Evolutionary conservation across 2,797 vertebrate genomes (phyloP).

Genomic region (Remorina albescens): DNA sequence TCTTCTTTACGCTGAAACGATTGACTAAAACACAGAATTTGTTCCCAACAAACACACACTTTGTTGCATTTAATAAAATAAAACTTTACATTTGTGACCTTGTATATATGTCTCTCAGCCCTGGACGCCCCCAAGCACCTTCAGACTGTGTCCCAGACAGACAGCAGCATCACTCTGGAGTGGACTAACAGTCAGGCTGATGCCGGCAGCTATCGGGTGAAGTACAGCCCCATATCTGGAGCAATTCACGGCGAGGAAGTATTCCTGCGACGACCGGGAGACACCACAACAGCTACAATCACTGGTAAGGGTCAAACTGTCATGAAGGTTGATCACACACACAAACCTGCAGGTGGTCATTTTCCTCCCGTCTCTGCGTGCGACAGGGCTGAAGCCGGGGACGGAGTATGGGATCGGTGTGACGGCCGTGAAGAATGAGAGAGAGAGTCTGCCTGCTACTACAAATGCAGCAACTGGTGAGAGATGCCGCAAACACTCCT

Average conservation of each 20-base stretch:
- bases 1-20: no score
- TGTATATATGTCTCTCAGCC: conserved; percentile 73
- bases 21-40: no score
- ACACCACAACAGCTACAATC: conserved; percentile 87
- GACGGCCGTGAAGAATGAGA: conserved; percentile 91
- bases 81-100: no score
- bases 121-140: conserved; percentile 90
- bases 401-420: conserved; percentile 96
- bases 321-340: background rate
- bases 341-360: background rate
- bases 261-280: conserved; percentile 84
- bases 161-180: conserved; percentile 90
- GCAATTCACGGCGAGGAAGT: conserved; percentile 89
- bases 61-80: no score
- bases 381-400: conserved; percentile 90
- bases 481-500: conserved; percentile 50
- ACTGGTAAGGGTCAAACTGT: conserved; percentile 81
- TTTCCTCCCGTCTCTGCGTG: background rate
- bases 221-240: conserved; percentile 93
- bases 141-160: conserved; percentile 87
- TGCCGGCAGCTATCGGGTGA: conserved; percentile 88
- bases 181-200: conserved; percentile 91
- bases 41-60: no score
- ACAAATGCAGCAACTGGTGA: conserved; percentile 94
- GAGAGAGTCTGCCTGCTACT: conserved; percentile 92